Evolutionary conservation across 2,888 invertebrate genomes (phyloP).

Genomic region (Eumerus sabulonum): DNA sequence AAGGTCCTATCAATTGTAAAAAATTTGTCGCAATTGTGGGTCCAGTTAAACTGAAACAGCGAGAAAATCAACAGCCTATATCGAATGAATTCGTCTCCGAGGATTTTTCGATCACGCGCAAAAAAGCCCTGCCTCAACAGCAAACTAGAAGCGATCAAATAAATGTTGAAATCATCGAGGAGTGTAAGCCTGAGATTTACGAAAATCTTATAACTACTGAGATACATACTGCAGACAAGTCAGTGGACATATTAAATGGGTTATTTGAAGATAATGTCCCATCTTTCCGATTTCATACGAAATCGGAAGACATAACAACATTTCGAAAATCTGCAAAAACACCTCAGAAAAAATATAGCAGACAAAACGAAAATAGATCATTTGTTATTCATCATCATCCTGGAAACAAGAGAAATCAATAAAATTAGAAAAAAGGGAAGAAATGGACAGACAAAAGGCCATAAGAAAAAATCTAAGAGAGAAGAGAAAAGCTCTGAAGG

Average conservation of each 20-base stretch:
- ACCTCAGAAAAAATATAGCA: neutral
- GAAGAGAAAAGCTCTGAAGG: too few relatives aligned
- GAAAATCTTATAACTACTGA: conserved; percentile 6
- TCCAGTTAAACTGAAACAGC: conserved; percentile 2
- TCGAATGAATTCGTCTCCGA: conserved; percentile 9
- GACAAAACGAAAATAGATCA: neutral
- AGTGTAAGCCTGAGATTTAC: conserved; percentile 4
- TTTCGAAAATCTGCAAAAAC: neutral
- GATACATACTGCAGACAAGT: neutral
- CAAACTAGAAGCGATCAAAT: neutral
- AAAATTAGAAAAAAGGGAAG: too few relatives aligned
- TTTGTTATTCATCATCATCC: too few relatives aligned
- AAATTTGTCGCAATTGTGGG: conserved; percentile 1
- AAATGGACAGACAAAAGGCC: too few relatives aligned
- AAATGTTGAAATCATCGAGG: conserved; percentile 7
- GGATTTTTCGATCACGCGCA: neutral
- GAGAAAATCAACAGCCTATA: neutral
- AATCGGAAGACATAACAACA: neutral
- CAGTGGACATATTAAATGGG: neutral
- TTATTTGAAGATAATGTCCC: too few relatives aligned
- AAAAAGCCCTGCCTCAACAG: conserved; percentile 3
- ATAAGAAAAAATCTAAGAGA: too few relatives aligned
- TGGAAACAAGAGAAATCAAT: too few relatives aligned
- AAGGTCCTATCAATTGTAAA: neutral
- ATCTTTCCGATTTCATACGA: neutral